Evolutionary conservation across 2,888 invertebrate species (phyloP).

Genomic region (Pemphredon lugubris): DNA sequence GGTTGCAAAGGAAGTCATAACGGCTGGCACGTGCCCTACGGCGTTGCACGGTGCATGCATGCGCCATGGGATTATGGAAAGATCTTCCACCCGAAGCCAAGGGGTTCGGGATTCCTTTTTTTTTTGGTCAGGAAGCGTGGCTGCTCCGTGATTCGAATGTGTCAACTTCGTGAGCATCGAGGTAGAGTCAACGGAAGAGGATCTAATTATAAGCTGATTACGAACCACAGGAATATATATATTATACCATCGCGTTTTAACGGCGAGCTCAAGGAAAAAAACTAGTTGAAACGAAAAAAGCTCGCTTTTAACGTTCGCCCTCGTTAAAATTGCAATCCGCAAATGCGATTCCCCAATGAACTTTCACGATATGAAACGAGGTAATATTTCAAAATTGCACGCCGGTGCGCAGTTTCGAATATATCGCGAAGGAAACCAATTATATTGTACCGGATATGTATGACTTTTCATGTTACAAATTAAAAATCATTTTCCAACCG

Average conservation of each 20-base stretch:
- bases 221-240: slow-evolving; percentile 33
- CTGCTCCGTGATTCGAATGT: slow-evolving; percentile 73
- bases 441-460: slow-evolving; percentile 1
- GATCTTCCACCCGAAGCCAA: slow-evolving; percentile 44
- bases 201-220: slow-evolving; percentile 63
- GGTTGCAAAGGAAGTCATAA: slow-evolving; percentile 72
- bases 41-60: slow-evolving; percentile 45
- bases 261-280: background rate
- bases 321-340: too few species aligned
- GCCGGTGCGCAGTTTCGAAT: background rate
- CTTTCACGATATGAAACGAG: background rate
- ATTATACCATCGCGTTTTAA: slow-evolving; percentile 15
- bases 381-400: slow-evolving; percentile 12
- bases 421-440: slow-evolving; percentile 18
- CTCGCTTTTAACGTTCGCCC: too few species aligned
- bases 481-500: slow-evolving; percentile 29
- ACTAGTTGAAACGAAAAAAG: too few species aligned
- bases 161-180: slow-evolving; percentile 25
- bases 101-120: slow-evolving; percentile 1
- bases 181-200: slow-evolving; percentile 29
- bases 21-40: slow-evolving; percentile 70
- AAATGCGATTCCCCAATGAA: too few species aligned
- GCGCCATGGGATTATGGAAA: slow-evolving; percentile 57
- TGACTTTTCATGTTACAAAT: slow-evolving; percentile 35
- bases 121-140: slow-evolving; percentile 73